Evolutionary conservation across 2,797 vertebrate species (phyloP), one percentile per base, ranked within the genome.

Genomic region (Chromobotia macracanthus): DNA sequence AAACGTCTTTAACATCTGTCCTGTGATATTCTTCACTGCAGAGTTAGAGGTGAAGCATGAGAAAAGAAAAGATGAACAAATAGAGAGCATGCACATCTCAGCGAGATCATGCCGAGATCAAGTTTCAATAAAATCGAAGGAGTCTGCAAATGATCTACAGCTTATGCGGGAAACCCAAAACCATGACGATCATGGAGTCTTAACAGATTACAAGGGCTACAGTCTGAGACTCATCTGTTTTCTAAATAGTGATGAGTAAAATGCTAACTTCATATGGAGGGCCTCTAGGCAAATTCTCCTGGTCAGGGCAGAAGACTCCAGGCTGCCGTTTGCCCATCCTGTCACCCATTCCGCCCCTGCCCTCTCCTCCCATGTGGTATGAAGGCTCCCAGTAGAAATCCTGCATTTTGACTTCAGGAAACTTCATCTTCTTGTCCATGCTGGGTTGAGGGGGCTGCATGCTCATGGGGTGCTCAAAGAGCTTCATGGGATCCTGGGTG

Each of bases 351-450:
- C 94, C 84, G 0, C 90, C 87, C 80, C 95, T 91, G n/a, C 90
- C 93, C 35, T 96, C 96, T 15, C 60, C 77, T 46, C 92, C 87
- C 89, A 97, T 88, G 73, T 92, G 91, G 86, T 96, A 97, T 2
- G 95, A 86, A 18, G 95, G 91, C 67, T 97, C 96, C 97, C 97
- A 98, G 89, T 96, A 97, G 93, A 96, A 96, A 77, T 98, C 97
- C 80, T 94, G 94, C 90, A 97, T 89, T 89, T 96, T 97, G 67
- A 96, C 91, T 83, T 97, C 96, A 75, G 95, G 93, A 83, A 95
- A 98, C 94, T 97, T 98, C 90, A 96, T 93, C 91, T 97, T 97
- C 91, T 98, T 98, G 90, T 98, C 97, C 86, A 97, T 90, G 83
- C 12, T 88, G 84, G 89, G 44, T 31, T 85, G 85, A 85, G 93